Evolutionary conservation across 2,113 vertebrate species (phyloP).

Genomic region (Elephantulus edwardii): DNA sequence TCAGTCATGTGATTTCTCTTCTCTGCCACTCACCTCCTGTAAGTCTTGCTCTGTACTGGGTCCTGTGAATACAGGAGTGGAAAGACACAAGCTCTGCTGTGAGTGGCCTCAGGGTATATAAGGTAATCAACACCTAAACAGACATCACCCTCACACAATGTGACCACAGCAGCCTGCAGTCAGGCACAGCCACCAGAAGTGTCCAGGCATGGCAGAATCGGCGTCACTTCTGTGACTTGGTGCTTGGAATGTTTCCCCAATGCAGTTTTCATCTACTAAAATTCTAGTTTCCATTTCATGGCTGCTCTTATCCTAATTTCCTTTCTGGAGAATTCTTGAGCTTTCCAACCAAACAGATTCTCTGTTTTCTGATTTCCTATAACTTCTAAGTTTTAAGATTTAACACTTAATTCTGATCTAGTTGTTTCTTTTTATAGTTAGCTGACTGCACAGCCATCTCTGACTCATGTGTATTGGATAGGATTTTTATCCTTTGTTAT

Average conservation of each 20-base stretch:
- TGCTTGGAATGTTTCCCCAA: not conserved
- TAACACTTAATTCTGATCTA: not conserved
- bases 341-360: not conserved
- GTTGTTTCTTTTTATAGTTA: not conserved
- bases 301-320: not conserved
- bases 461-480: too few species aligned
- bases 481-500: not conserved
- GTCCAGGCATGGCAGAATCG: not conserved
- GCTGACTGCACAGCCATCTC: not conserved
- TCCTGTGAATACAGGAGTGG: not conserved
- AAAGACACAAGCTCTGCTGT: not conserved
- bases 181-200: not conserved
- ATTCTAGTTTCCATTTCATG: not conserved
- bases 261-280: not conserved
- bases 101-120: not conserved
- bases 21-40: rapidly evolving
- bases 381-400: not conserved
- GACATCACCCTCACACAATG: not conserved
- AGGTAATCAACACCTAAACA: not conserved
- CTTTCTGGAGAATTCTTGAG: not conserved
- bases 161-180: too few species aligned
- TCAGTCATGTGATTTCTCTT: not conserved
- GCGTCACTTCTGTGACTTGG: not conserved
- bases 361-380: not conserved
- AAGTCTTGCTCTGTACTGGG: not conserved